Base-by-base conservation (phyloP, 2,113 vertebrate species). In the Meriones unguiculatus region DNA sequence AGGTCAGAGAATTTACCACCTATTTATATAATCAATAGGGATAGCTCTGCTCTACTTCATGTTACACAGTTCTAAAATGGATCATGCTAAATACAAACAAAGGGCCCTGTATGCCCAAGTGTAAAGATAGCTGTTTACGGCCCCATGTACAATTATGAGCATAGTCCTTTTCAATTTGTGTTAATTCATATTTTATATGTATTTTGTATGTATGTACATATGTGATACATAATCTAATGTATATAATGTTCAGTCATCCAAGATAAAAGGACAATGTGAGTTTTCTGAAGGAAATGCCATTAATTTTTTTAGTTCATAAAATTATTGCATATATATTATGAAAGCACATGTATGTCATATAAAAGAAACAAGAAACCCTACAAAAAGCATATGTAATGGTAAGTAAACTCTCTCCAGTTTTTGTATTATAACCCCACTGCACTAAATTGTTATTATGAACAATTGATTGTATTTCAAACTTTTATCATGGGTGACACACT, bases 11-110 rank as follows among this genome's bases (percentile, higher is more conserved):
- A 82, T 38, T 62, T 92, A 57, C 65, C 54, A 52, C 38, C 78
- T 67, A 77, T 72, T 87, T 87, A 78, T 20, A 46, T 11, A 59
- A 69, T 28, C 89, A 54, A 75, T 52, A 70, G 87, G 73, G 9
- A 7, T 38, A 30, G 8, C 87, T 96, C 95, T 84, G 28, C 18
- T 75, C 41, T 25, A 69, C 46, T 90, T 94, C 38, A 52, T 75
- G 24, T 89, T 38, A 69, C 70, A 89, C 13, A 62, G 46, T 87
- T 8, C n/a, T 30, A 69, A 93, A 84, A 85, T 92, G 59, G 57
- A 77, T 9, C 77, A 76, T 62, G 75, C 77, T 93, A 93, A 97
- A 87, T 89, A 91, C 62, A 77, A 85, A 38, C 18, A 14, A 93
- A 89, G 95, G 62, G 9, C 17, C 82, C 41, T 72, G 25, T 13